Conservation (phyloP, 2,888 invertebrate genomes). For the Orthonychiurus folsomi region DNA sequence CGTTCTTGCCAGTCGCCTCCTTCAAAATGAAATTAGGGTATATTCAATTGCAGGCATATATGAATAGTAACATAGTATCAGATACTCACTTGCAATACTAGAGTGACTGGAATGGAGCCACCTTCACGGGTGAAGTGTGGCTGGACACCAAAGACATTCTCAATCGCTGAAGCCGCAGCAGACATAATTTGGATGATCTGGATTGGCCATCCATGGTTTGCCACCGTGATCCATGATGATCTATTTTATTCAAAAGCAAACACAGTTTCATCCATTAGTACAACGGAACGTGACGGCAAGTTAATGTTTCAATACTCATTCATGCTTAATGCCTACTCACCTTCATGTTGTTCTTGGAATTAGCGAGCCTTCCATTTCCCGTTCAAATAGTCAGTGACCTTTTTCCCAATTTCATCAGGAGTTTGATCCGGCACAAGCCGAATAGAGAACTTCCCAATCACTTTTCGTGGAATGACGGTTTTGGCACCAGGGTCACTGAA, state of each 20-base stretch:
- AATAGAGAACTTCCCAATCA: slow-evolving; percentile 93
- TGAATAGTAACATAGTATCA: not conserved
- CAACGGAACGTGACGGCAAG: no score
- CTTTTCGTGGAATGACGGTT: slow-evolving; percentile 77
- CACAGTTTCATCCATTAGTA: not conserved
- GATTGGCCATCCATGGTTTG: slow-evolving; percentile 86
- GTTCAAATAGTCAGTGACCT: slow-evolving; percentile 67
- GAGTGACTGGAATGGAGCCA: slow-evolving; percentile 92
- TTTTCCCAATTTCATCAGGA: slow-evolving; percentile 64
- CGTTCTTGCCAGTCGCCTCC: slow-evolving; percentile 85
- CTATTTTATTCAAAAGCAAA: not conserved
- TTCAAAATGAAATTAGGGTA: slow-evolving; percentile 42
- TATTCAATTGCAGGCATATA: not conserved
- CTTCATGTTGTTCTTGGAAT: slow-evolving; percentile 77
- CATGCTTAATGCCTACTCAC: no score
- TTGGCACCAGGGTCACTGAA: slow-evolving; percentile 47
- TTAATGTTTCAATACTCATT: no score
- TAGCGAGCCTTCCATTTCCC: slow-evolving; percentile 66
- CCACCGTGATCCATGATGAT: slow-evolving; percentile 60
- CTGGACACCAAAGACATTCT: slow-evolving; percentile 75
- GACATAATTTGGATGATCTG: slow-evolving; percentile 83
- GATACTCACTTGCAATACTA: slow-evolving; percentile 59
- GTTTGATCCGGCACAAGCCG: slow-evolving; percentile 89
- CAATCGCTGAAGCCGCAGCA: slow-evolving; percentile 73
- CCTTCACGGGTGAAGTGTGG: slow-evolving; percentile 96